Conservation (phyloP, 2,113 vertebrate genomes). For the Regulus satrapa region DNA sequence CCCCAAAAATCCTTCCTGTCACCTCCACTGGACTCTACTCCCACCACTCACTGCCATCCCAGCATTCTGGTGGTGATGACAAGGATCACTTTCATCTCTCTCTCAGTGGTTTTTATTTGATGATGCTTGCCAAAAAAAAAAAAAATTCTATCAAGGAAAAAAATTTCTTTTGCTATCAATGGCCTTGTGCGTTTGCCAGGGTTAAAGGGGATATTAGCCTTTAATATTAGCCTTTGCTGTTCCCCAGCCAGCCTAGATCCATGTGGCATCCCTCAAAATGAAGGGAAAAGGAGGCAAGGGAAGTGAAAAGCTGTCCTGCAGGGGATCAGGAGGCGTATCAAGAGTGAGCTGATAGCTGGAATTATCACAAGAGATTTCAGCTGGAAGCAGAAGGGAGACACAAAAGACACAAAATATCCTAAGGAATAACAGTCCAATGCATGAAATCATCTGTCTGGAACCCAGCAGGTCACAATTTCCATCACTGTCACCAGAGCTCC, state of each 20-base stretch:
- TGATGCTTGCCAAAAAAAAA: not conserved
- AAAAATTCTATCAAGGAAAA: not conserved
- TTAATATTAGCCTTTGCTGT: accelerated
- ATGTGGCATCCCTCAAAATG: not conserved
- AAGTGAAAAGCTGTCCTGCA: not conserved
- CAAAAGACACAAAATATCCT: not conserved
- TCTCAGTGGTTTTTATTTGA: not conserved
- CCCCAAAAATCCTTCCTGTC: not conserved
- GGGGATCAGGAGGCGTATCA: not conserved
- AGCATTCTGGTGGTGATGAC: not conserved
- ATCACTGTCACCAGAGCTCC: not conserved
- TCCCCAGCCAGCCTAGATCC: not conserved
- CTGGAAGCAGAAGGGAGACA: not conserved
- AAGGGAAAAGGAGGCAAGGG: not conserved
- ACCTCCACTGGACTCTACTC: not conserved
- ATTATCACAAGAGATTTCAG: not conserved
- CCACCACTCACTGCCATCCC: not conserved
- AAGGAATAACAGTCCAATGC: not conserved
- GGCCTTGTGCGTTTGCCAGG: not conserved
- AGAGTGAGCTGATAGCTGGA: not conserved
- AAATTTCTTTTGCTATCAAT: not conserved
- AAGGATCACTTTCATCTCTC: not conserved
- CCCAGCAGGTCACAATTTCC: not conserved
- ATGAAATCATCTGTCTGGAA: not conserved
- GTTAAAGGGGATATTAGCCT: not conserved